These are phyloP conservation scores for Terebella lapidaria DNA, from an alignment of 2,888 invertebrate species.

Conservation along the genomic window DNA sequence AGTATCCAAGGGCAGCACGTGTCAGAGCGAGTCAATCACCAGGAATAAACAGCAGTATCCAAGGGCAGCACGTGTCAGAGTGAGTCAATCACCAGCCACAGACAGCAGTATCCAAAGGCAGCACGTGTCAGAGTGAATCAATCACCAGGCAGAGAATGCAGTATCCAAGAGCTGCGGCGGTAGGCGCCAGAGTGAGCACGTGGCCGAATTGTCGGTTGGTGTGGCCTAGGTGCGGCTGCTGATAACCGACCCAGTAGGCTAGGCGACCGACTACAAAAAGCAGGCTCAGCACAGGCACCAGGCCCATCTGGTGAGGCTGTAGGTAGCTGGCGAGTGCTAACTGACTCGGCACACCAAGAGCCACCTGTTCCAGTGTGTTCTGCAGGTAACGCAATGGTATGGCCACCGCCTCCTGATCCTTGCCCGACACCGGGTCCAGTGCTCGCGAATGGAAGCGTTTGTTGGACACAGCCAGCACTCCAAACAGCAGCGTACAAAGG, in stretches of 20 bases:
- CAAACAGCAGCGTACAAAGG: slow-evolving; percentile 15
- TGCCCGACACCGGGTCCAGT: slow-evolving; percentile 23
- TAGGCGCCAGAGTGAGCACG: slow-evolving; percentile 14
- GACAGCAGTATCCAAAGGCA: too few species aligned
- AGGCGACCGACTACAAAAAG: slow-evolving; percentile 25
- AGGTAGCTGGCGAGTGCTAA: slow-evolving; percentile 24
- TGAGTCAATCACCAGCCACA: too few species aligned
- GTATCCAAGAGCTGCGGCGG: neutral
- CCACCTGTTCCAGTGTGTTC: slow-evolving; percentile 28
- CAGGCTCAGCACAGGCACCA: slow-evolving; percentile 23
- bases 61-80: too few species aligned
- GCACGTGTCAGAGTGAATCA: too few species aligned
- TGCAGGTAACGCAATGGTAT: slow-evolving; percentile 16
- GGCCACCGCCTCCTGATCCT: slow-evolving; percentile 21
- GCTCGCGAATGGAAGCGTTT: slow-evolving; percentile 20
- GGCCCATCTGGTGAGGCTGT: slow-evolving; percentile 10
- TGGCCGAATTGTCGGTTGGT: slow-evolving; percentile 21
- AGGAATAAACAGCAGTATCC: too few species aligned
- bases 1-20: too few species aligned
- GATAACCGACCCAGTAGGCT: slow-evolving; percentile 25
- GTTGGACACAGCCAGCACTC: slow-evolving; percentile 14
- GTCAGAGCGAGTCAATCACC: too few species aligned
- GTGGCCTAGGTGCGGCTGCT: slow-evolving; percentile 4
- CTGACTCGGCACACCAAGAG: slow-evolving; percentile 23
- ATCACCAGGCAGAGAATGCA: slow-evolving; percentile 1